A percentile compares a stretch with the other conserved stretches of the same genome.
Conservation (phyloP, 2,797 vertebrate genomes). For the Bryconaethiops microstoma region DNA sequence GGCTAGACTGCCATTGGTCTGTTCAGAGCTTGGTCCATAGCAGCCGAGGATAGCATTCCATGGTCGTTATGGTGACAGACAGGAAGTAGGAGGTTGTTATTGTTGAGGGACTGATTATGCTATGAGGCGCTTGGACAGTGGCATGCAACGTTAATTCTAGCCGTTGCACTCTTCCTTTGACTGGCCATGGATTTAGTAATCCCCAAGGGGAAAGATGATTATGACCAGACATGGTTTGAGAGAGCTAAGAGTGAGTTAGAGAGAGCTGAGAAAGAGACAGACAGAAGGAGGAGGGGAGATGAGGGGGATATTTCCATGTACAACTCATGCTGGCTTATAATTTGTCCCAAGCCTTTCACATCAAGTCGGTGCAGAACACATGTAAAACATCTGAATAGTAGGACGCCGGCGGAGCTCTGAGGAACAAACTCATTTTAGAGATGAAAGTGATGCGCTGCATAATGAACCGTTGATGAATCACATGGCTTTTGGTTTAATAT, state of each 20-base stretch:
- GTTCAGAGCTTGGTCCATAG: conserved; percentile 25
- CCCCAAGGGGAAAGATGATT: conserved; percentile 36
- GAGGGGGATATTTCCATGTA: neutral
- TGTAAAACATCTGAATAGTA: neutral
- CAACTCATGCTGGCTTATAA: neutral
- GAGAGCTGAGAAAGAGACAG: neutral
- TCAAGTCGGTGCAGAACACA: neutral
- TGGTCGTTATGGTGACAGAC: conserved; percentile 72
- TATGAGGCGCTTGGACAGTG: conserved; percentile 1
- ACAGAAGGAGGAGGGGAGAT: neutral
- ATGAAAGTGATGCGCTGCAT: neutral
- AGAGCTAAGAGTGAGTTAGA: neutral
- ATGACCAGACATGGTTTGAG: conserved; percentile 21
- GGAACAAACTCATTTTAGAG: neutral
- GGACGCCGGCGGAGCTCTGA: neutral
- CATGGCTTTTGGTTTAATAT: neutral
- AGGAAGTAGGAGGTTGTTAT: conserved; percentile 65
- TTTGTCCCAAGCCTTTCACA: neutral
- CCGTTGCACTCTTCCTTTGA: neutral
- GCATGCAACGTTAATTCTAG: conserved; percentile 1
- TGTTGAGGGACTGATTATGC: conserved; percentile 45
- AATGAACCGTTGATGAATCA: neutral
- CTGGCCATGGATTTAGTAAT: conserved; percentile 22
- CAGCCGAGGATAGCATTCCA: conserved; percentile 62
- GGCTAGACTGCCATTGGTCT: conserved; percentile 69